Percentiles rank a stretch among this genome's conserved stretches.
Evolutionary conservation across 2,113 vertebrate species (phyloP).

Genomic region (Ovibos moschatus): DNA sequence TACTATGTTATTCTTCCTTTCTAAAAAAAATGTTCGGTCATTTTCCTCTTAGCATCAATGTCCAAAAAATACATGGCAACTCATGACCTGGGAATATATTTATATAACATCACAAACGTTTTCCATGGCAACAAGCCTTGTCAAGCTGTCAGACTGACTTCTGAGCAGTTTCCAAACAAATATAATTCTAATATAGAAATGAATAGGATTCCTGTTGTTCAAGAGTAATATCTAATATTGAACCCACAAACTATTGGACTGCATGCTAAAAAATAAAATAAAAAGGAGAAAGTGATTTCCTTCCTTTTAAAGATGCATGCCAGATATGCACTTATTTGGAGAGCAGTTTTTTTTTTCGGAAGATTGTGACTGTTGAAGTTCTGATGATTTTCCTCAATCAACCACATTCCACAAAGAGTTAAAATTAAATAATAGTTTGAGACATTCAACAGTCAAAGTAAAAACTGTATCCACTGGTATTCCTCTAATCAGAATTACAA

Average conservation of each 20-base stretch:
- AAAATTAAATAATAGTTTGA: background rate
- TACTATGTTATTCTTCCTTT: conserved; percentile 72
- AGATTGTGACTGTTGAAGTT: background rate
- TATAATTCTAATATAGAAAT: conserved; percentile 74
- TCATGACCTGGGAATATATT: conserved; percentile 82
- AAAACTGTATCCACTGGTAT: background rate
- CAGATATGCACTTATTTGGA: background rate
- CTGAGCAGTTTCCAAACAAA: conserved; percentile 79
- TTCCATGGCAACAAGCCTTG: conserved; percentile 82
- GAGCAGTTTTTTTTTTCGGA: background rate
- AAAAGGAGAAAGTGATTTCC: background rate
- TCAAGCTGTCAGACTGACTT: conserved; percentile 81
- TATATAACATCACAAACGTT: conserved; percentile 82
- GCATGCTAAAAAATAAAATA: background rate
- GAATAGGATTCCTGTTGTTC: conserved; percentile 56
- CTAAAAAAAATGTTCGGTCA: conserved; percentile 76
- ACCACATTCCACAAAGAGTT: background rate
- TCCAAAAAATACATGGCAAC: conserved; percentile 82
- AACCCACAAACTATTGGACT: background rate
- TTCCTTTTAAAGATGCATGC: background rate
- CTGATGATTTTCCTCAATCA: background rate
- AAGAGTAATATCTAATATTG: background rate
- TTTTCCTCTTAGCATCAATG: conserved; percentile 74
- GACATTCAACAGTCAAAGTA: background rate
- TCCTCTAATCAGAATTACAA: background rate